Evolutionary conservation across 2,797 vertebrate species (phyloP), one percentile per base, ranked within the genome.

Genomic region (Peromyscus nudipes): DNA sequence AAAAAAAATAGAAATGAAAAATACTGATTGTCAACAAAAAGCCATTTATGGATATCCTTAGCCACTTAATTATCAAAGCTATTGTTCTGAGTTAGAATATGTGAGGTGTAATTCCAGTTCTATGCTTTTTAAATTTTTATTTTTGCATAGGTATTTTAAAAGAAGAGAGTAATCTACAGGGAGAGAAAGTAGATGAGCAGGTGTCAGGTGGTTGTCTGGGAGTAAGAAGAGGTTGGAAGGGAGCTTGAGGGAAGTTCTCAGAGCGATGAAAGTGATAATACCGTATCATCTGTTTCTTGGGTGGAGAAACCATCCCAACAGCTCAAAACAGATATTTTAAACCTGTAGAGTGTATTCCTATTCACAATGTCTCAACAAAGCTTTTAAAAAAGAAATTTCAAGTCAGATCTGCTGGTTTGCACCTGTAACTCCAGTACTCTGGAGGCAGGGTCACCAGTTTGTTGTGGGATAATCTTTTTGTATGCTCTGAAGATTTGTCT

Each of bases 281-380:
- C 84, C 46, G 37, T 81, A 17, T 46, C 83, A 49, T 80, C 27
- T 83, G 64, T 71, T 93, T 97, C 46, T 21, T 71, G 81, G 71
- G 12, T 73, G 21, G 81, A 57, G 37, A 93, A 73, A 88, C 80
- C 77, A 52, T 75, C 37, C 71, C 55, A 90, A 83, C 14, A 67
- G 29, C 52, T 93, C 29, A n/a, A 80, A 89, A 31, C 52, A 40
- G 25, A 4, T 31, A 49, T 81, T 88, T 93, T 69, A 49, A 77
- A 52, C 49, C 52, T 27, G 13, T 62, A 37, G 64, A 31, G 6
- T n/a, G 64, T 27, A 49, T 75, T 94, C 79, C 27, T 73, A 9
- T 12, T 40, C 84, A 86, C 10, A 17, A 13, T 79, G 23, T 23
- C 65, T 93, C 76, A 40, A 27, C 6, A n/a, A 90, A 37, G 43